phyloP scores from a whole-genome alignment of 2,888 invertebrate genomes.

The Hyposoter dolosus region DNA sequence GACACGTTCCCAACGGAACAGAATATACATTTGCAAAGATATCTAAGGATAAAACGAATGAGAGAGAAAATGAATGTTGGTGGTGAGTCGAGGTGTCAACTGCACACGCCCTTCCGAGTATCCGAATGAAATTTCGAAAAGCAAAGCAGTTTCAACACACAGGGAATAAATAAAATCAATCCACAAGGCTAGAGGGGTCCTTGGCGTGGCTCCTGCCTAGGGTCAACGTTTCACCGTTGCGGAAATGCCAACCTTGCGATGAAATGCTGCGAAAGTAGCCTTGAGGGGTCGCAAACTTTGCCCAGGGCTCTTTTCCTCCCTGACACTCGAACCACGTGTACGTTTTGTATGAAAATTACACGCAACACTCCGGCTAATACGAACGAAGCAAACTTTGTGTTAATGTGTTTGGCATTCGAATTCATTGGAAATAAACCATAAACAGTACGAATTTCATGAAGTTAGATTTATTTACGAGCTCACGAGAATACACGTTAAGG shows the following conservation, averaged over 20 bases:
- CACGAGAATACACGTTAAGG: background rate
- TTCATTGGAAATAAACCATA: background rate
- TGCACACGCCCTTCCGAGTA: slow-evolving; percentile 71
- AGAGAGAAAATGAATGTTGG: slow-evolving; percentile 50
- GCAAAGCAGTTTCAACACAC: slow-evolving; percentile 61
- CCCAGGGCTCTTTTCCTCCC: slow-evolving; percentile 45
- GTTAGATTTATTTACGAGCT: background rate
- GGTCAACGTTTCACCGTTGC: slow-evolving; percentile 55
- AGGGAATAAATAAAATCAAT: slow-evolving; percentile 68
- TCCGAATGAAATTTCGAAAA: slow-evolving; percentile 80
- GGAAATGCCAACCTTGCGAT: slow-evolving; percentile 26
- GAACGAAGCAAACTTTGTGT: background rate
- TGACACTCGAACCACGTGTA: background rate
- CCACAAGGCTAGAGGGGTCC: slow-evolving; percentile 53
- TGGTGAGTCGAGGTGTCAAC: slow-evolving; percentile 74
- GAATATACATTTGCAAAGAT: slow-evolving; percentile 19
- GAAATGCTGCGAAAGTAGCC: slow-evolving; percentile 40
- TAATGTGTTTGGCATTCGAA: background rate
- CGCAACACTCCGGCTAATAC: slow-evolving; percentile 1
- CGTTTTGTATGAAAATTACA: slow-evolving; percentile 12
- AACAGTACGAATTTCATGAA: background rate
- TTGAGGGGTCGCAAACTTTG: slow-evolving; percentile 56
- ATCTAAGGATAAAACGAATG: slow-evolving; percentile 40
- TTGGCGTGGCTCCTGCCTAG: slow-evolving; percentile 35
- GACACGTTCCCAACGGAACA: slow-evolving; percentile 51